Evolutionary conservation across 2,797 vertebrate genomes (phyloP).

Genomic region (Poeciliopsis presidionis): DNA sequence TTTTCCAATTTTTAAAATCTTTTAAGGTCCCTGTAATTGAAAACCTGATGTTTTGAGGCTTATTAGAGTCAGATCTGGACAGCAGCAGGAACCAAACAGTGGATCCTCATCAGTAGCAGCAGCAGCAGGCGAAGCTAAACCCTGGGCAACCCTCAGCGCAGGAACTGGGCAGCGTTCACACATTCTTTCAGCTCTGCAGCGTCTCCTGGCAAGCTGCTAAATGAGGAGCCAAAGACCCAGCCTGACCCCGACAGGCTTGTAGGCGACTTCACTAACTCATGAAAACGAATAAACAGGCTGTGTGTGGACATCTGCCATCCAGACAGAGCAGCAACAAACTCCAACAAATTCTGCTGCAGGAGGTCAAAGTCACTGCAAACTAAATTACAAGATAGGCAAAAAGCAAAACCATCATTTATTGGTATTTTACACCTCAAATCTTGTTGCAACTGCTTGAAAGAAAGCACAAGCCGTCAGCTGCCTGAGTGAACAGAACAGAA

Average conservation of each 20-base stretch:
- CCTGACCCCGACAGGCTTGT: conserved; percentile 61
- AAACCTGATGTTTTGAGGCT: conserved; percentile 41
- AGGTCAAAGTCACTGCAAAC: conserved; percentile 15
- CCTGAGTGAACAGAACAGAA: conserved; percentile 48
- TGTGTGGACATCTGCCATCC: conserved; percentile 63
- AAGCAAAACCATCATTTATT: conserved; percentile 3
- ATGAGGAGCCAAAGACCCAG: conserved; percentile 64
- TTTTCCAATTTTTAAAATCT: neutral
- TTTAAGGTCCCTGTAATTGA: conserved; percentile 31
- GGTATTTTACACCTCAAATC: conserved; percentile 16
- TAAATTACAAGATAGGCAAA: conserved; percentile 23
- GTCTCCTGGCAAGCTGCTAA: conserved; percentile 73
- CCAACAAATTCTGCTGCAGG: neutral
- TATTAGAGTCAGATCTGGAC: conserved; percentile 51
- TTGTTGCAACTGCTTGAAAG: conserved; percentile 13
- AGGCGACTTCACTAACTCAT: conserved; percentile 52
- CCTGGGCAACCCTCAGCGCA: conserved; percentile 69
- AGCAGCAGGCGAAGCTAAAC: conserved; percentile 51
- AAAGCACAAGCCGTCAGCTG: conserved; percentile 31
- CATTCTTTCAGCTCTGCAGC: conserved; percentile 72
- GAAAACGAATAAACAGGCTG: conserved; percentile 52
- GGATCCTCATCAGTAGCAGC: conserved; percentile 1
- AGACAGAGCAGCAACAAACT: conserved; percentile 51
- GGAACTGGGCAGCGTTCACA: conserved; percentile 71
- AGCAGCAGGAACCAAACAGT: conserved; percentile 68